These are phyloP conservation scores for Axis porcinus DNA, from an alignment of 2,113 vertebrate genomes.

Conservation along the genomic window DNA sequence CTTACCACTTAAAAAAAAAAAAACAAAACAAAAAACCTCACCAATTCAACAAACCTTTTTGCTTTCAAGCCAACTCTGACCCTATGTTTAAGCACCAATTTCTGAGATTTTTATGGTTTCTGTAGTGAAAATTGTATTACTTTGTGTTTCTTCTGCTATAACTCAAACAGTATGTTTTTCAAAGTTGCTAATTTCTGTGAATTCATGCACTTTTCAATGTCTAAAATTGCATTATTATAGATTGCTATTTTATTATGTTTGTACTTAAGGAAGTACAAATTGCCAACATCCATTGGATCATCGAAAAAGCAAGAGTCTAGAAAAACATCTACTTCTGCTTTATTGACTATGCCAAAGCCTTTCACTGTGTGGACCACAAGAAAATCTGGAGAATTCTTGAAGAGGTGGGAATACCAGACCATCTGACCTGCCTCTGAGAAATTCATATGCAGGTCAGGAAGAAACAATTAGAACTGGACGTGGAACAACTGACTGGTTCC, in stretches of 20 bases:
- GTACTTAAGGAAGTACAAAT: neutral
- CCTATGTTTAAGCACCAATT: neutral
- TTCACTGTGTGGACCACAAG: neutral
- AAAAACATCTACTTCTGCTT: neutral
- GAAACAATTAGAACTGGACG: neutral
- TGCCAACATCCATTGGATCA: neutral
- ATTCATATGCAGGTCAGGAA: neutral
- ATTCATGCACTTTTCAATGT: neutral
- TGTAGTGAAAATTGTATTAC: neutral
- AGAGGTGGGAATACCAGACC: neutral
- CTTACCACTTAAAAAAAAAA: neutral
- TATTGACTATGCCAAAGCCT: neutral
- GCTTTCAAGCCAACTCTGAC: neutral
- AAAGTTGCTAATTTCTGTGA: neutral
- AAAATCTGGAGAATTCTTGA: neutral
- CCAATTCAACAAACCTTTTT: neutral
- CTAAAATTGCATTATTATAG: neutral
- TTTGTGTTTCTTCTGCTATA: neutral
- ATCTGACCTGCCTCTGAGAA: neutral
- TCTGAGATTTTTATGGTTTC: neutral
- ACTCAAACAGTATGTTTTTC: neutral
- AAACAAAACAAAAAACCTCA: neutral
- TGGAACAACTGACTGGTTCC: neutral
- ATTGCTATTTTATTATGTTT: neutral
- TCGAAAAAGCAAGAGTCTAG: neutral